Evolutionary conservation across 2,888 invertebrate genomes (phyloP).

Genomic region (Melipona beecheii): DNA sequence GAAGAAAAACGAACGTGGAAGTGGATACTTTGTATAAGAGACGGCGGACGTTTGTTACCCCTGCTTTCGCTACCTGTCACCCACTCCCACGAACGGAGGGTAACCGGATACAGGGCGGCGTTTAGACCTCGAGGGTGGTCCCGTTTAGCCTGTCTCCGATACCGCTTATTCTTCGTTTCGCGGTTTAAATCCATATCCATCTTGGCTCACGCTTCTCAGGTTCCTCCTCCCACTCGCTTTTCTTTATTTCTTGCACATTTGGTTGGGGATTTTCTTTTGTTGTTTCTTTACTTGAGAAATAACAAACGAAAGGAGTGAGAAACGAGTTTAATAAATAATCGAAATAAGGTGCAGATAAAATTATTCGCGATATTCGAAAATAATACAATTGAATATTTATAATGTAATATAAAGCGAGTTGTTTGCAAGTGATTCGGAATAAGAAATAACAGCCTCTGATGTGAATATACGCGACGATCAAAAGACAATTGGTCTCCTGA

Average conservation of each 20-base stretch:
- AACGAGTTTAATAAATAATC: too few relatives aligned
- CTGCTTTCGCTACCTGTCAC: slow-evolving; percentile 60
- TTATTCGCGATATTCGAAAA: too few relatives aligned
- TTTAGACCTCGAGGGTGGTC: slow-evolving; percentile 16
- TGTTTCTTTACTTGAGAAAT: too few relatives aligned
- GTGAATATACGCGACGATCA: too few relatives aligned
- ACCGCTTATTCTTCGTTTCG: slow-evolving; percentile 16
- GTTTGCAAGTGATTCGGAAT: too few relatives aligned
- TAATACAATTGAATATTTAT: too few relatives aligned
- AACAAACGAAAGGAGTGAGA: too few relatives aligned
- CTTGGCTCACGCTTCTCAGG: background rate
- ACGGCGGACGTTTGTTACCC: slow-evolving; percentile 74
- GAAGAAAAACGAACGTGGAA: slow-evolving; percentile 73
- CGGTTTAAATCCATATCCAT: background rate
- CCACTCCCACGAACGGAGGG: background rate
- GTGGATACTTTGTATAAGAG: slow-evolving; percentile 74
- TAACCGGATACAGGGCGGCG: slow-evolving; percentile 45
- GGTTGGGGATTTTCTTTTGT: too few relatives aligned
- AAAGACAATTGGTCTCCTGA: too few relatives aligned
- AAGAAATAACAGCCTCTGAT: too few relatives aligned
- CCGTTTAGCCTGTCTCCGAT: slow-evolving; percentile 9
- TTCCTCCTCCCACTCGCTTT: background rate
- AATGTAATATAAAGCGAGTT: too few relatives aligned
- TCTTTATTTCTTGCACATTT: background rate
- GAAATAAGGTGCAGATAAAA: too few relatives aligned